phyloP scores from a whole-genome alignment of 2,888 invertebrate genomes.

The Diachrysia chrysitis region DNA sequence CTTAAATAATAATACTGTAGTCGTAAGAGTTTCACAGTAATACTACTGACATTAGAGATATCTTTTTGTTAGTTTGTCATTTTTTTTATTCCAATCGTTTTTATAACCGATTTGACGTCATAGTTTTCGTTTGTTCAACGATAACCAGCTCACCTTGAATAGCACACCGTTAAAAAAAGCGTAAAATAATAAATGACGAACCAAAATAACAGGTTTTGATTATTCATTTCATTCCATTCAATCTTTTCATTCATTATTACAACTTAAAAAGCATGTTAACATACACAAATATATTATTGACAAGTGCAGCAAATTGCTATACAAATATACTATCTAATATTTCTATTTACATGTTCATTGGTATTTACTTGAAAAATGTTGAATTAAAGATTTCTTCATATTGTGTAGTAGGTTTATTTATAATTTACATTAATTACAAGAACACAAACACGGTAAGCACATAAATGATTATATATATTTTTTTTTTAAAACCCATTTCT shows the following conservation, averaged over 20 bases:
- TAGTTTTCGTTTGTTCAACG: too few relatives aligned
- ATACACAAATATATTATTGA: constrained; percentile 44
- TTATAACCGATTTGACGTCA: too few relatives aligned
- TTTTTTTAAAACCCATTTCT: too few relatives aligned
- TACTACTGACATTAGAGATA: too few relatives aligned
- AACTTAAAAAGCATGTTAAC: constrained; percentile 22
- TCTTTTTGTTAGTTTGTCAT: too few relatives aligned
- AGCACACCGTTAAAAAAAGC: too few relatives aligned
- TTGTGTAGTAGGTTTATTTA: not conserved
- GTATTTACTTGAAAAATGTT: constrained; percentile 6
- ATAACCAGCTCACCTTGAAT: too few relatives aligned
- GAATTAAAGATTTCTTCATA: not conserved
- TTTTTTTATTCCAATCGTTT: too few relatives aligned
- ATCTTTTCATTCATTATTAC: not conserved
- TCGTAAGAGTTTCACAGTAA: too few relatives aligned
- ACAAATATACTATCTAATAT: constrained; percentile 55
- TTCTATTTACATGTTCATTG: constrained; percentile 52
- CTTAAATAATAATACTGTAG: too few relatives aligned
- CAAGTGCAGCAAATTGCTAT: constrained; percentile 64
- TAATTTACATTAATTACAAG: not conserved
- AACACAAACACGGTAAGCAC: not conserved
- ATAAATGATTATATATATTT: not conserved
- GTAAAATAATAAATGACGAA: too few relatives aligned
- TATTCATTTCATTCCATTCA: not conserved
- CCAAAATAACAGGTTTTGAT: too few relatives aligned